These are phyloP conservation scores for Melinopterus prodromus DNA, from an alignment of 2,888 invertebrate genomes.

Conservation along the genomic window DNA sequence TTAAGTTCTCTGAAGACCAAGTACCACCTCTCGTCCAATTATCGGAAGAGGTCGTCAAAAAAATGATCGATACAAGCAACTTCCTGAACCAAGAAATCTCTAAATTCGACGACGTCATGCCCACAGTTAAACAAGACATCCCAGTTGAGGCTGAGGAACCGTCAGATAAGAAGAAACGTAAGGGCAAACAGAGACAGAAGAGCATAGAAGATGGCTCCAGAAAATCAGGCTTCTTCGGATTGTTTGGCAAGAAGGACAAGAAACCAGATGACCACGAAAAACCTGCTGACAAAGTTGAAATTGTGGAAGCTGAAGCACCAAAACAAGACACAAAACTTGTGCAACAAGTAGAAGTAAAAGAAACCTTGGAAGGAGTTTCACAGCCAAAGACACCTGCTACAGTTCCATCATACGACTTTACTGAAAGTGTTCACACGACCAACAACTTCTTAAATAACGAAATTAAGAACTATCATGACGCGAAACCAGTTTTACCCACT, in stretches of 20 bases:
- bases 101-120: conserved; percentile 36
- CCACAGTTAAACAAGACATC: conserved; percentile 18
- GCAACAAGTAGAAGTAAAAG: conserved; percentile 13
- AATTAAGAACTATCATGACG: conserved; percentile 42
- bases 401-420: conserved; percentile 24
- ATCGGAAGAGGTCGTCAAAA: conserved; percentile 31
- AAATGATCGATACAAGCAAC: conserved; percentile 35
- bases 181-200: conserved; percentile 32
- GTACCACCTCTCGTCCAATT: conserved; percentile 25
- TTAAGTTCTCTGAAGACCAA: conserved; percentile 26
- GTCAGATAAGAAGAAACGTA: conserved; percentile 37
- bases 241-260: conserved; percentile 47
- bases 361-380: background rate
- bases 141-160: conserved; percentile 23
- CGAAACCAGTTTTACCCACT: conserved; percentile 27
- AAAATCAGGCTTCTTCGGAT: conserved; percentile 43
- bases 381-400: conserved; percentile 7
- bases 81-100: conserved; percentile 34
- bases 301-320: conserved; percentile 6
- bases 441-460: conserved; percentile 42
- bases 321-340: conserved; percentile 12
- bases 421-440: conserved; percentile 34
- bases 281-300: background rate
- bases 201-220: conserved; percentile 39
- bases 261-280: conserved; percentile 13